phyloP scores from a whole-genome alignment of 2,797 vertebrate species.

The Muscicapa comitata region DNA sequence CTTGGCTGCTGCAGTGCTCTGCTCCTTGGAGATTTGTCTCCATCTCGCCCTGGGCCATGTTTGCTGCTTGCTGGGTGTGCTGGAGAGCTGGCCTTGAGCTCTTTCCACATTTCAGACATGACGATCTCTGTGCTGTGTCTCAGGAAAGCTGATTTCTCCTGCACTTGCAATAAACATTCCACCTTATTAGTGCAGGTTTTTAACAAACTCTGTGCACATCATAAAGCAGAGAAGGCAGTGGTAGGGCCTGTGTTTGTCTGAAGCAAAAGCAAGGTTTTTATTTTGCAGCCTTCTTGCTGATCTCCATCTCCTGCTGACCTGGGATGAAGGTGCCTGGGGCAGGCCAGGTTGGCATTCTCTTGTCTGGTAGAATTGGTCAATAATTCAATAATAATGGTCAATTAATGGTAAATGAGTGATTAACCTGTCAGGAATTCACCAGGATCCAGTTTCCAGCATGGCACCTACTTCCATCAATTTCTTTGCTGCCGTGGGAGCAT shows the following conservation, averaged over 20 bases:
- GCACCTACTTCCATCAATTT: accelerated
- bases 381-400: not conserved
- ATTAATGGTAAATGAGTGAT: not conserved
- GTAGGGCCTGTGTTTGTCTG: accelerated
- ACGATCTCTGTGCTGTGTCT: not conserved
- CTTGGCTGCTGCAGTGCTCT: not conserved
- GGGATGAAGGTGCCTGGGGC: not conserved
- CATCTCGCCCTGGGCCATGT: accelerated
- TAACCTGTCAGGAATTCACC: not conserved
- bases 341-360: accelerated
- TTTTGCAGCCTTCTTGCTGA: not conserved
- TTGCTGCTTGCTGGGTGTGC: not conserved
- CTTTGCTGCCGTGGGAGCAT: accelerated
- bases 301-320: not conserved
- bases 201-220: accelerated
- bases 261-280: not conserved
- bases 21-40: not conserved
- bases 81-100: not conserved
- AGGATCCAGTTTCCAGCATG: not conserved
- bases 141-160: not conserved
- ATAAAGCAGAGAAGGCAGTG: not conserved
- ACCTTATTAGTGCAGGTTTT: not conserved
- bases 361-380: accelerated
- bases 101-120: not conserved
- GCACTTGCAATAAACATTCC: not conserved